Conservation (phyloP, 2,797 vertebrate genomes). For the Acanthurus lineatus region DNA sequence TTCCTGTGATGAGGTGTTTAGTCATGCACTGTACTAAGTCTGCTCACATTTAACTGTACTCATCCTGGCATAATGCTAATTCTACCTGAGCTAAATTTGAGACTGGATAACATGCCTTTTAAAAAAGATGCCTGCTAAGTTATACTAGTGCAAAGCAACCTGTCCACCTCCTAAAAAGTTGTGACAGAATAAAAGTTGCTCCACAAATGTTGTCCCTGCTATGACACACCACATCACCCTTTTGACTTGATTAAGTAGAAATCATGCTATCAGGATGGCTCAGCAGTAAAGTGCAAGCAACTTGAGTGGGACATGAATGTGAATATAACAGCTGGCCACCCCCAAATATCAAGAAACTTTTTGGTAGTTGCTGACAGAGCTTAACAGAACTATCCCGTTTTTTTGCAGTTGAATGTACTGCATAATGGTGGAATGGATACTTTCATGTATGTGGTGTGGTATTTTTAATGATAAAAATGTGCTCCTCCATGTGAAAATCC, state of each 20-base stretch:
- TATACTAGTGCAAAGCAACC: neutral
- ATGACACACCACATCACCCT: too few relatives aligned
- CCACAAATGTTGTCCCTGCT: neutral
- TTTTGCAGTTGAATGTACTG: neutral
- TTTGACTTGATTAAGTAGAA: neutral
- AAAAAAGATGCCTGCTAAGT: neutral
- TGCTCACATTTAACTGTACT: slow-evolving; percentile 11
- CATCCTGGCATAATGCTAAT: neutral
- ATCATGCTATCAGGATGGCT: too few relatives aligned
- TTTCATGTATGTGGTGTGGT: neutral
- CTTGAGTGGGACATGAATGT: neutral
- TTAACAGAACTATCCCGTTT: neutral
- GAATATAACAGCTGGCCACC: neutral
- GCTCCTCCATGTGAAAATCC: neutral
- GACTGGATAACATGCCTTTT: neutral
- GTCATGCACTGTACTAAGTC: slow-evolving; percentile 12
- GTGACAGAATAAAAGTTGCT: neutral
- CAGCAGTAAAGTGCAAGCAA: neutral
- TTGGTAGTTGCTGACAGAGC: neutral
- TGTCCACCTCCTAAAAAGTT: neutral
- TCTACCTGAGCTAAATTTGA: neutral
- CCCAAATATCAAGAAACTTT: neutral
- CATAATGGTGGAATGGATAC: neutral
- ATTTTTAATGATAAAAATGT: neutral
- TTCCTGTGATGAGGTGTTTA: slow-evolving; percentile 50